These are phyloP conservation scores for Neuroterus valhalla DNA, from an alignment of 1,140 invertebrate genomes.

Conservation along the genomic window DNA sequence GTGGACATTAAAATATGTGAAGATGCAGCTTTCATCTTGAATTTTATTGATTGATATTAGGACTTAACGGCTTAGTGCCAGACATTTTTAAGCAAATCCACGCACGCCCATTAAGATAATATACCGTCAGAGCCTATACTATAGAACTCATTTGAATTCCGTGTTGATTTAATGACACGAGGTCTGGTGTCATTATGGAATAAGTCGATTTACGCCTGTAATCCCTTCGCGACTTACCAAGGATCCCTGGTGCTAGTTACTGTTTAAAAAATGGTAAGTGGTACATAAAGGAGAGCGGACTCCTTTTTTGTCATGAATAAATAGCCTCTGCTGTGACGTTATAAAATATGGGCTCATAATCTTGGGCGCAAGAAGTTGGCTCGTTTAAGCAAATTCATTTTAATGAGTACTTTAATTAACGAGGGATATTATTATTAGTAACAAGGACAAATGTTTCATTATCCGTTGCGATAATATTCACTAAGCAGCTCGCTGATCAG, in stretches of 20 bases:
- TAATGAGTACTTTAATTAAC: background rate
- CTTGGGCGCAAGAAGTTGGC: background rate
- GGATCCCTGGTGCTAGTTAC: background rate
- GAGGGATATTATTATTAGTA: constrained; percentile 9
- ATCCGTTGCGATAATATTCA: background rate
- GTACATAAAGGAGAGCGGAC: background rate
- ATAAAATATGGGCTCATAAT: background rate
- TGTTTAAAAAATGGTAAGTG: background rate
- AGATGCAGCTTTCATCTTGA: background rate
- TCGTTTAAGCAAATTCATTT: background rate
- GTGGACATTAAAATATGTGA: background rate
- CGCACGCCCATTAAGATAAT: constrained; percentile 19
- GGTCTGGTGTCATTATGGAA: constrained; percentile 17
- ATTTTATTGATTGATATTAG: constrained; percentile 2
- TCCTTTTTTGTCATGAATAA: background rate
- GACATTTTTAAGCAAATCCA: constrained; percentile 29
- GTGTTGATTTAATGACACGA: constrained; percentile 30
- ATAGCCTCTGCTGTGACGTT: background rate
- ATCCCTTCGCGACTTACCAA: constrained; percentile 5
- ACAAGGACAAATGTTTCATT: background rate
- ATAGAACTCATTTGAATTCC: constrained; percentile 22
- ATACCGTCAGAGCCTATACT: constrained; percentile 5
- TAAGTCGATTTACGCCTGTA: constrained; percentile 28
- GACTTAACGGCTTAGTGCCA: constrained; percentile 22
- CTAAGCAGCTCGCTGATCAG: too few species aligned